Conservation (phyloP, 2,888 invertebrate species). For the Drosophila merina region DNA sequence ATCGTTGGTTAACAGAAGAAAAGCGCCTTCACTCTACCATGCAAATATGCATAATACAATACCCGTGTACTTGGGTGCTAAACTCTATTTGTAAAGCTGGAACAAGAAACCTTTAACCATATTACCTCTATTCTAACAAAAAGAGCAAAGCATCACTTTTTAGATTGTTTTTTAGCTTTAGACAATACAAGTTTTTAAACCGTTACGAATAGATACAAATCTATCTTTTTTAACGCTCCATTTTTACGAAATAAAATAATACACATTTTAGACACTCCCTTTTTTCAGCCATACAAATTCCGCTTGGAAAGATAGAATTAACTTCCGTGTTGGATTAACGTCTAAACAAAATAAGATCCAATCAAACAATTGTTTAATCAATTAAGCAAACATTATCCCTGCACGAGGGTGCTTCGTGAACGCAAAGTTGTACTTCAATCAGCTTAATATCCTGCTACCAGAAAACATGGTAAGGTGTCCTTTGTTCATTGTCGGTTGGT, state of each 20-base stretch:
- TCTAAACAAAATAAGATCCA: constrained; percentile 26
- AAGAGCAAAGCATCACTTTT: background rate
- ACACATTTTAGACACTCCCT: too few relatives aligned
- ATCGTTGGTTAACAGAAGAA: constrained; percentile 29
- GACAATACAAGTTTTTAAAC: too few relatives aligned
- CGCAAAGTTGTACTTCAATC: constrained; percentile 27
- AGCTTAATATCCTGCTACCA: constrained; percentile 22
- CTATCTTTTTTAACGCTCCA: too few relatives aligned
- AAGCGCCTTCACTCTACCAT: constrained; percentile 26
- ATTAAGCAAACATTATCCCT: constrained; percentile 29
- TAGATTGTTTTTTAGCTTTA: too few relatives aligned
- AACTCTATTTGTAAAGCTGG: constrained; percentile 15
- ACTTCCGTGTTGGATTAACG: background rate
- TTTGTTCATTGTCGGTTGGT: constrained; percentile 32
- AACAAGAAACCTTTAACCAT: constrained; percentile 4
- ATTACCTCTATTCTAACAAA: background rate
- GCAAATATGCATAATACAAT: constrained; percentile 14
- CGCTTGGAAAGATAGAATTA: background rate
- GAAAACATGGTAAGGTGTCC: constrained; percentile 35
- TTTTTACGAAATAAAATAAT: too few relatives aligned
- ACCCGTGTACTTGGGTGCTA: background rate
- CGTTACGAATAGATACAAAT: too few relatives aligned
- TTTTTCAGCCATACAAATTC: too few relatives aligned
- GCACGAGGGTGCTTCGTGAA: background rate
- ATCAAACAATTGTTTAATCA: constrained; percentile 20